A percentile compares a stretch with the other conserved stretches of the same genome.
Evolutionary conservation across 2,113 vertebrate species (phyloP).

Genomic region (Psittacula cyanocephala): DNA sequence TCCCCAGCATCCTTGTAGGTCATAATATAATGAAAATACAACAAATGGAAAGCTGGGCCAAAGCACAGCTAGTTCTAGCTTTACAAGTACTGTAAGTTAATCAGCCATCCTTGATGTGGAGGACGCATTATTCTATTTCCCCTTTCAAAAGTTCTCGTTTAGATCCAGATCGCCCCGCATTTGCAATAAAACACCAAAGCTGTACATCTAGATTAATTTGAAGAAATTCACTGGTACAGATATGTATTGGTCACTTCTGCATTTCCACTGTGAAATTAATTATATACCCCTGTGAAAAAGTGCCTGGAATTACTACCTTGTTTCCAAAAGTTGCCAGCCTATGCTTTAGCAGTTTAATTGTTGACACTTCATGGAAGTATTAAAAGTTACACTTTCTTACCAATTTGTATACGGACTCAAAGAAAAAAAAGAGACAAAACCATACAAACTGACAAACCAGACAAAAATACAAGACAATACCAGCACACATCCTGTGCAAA

Average conservation of each 20-base stretch:
- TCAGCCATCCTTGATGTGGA: not conserved
- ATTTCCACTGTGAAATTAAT: not conserved
- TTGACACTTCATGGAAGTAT: not conserved
- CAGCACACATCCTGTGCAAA: not conserved
- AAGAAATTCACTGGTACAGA: not conserved
- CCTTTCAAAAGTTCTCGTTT: not conserved
- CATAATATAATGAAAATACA: slow-evolving; percentile 1
- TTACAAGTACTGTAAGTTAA: not conserved
- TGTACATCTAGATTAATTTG: not conserved
- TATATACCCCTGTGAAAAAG: not conserved
- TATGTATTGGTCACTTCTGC: not conserved
- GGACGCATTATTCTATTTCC: not conserved
- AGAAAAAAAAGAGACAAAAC: not conserved
- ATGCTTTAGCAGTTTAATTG: not conserved
- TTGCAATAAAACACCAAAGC: not conserved
- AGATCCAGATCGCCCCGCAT: not conserved
- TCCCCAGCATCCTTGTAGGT: not conserved
- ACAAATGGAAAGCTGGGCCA: not conserved
- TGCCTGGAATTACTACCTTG: not conserved
- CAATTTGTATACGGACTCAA: not conserved
- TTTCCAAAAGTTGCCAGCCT: not conserved
- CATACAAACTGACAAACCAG: not conserved
- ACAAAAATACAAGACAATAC: not conserved
- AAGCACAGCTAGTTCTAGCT: not conserved
- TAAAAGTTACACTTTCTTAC: not conserved